Evolutionary conservation across 2,113 vertebrate species (phyloP), one percentile per base, ranked within the genome.

Genomic region (Chroicocephalus ridibundus): DNA sequence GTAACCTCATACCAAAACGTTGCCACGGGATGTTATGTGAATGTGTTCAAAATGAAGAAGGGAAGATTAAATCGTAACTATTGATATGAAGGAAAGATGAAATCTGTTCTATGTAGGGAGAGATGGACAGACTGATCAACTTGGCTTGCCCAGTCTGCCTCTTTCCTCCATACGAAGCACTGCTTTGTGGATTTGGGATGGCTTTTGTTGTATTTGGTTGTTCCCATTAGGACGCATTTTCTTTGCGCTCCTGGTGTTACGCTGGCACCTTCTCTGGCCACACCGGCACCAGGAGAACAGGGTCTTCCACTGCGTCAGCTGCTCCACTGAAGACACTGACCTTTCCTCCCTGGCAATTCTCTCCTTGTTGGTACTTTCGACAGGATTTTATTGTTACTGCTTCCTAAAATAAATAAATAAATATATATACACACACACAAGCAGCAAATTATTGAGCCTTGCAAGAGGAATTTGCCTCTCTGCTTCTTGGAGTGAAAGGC

Each of bases 21-120:
- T 6, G 42, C 94, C 22, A 5, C 2, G 62, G 85, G 75, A 29
- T 24, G 87, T 84, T 57, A 17, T 3, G 75, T 93, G 90, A 76
- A 91, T n/a, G 92, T 95, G 82, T 62, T 86, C 40, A 4, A 86
- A 92, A 94, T 66, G 86, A 96, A 94, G 96, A 96, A 96, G 92
- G 95, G 96, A 94, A 96, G 92, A 38, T 70, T 21, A 49, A 91
- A 65, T 61, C 21, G 7, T 86, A 71, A 55, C 40, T 64, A 2
- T 4, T 80, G 79, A 60, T 83, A 88, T 88, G 94, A 97, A 96
- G 94, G 96, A 93, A 95, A 91, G 96, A 65, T 26, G 49, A 15
- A 76, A 66, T 24, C 58, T 19, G 18, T 83, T 31, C 0, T 9
- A 1, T 38, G 82, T 4, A 46, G 81, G 87, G 72, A 84, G 83